Evolutionary conservation across 2,113 vertebrate genomes (phyloP), one percentile per base, ranked within the genome.

Genomic region (Melierax canorus): DNA sequence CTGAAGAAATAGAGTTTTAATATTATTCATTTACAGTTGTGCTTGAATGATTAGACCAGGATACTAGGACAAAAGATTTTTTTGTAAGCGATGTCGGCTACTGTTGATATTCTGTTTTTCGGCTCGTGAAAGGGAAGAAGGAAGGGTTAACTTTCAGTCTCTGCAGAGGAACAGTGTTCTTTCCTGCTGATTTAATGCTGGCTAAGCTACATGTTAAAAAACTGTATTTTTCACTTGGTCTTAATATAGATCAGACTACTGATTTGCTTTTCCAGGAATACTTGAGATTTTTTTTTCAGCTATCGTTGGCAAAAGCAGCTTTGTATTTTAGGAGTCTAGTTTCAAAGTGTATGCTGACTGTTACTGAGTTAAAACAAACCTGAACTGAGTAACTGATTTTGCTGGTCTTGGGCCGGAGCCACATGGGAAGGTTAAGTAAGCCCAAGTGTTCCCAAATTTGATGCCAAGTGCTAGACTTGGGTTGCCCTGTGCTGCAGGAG

Each of bases 211-310:
- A 36, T 7, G 4, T 67, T 71, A 12, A 76, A 90, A 86, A 77
- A 71, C 24, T 64, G 45, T 81, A 79, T 90, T 94, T 96, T 96
- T 93, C 77, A 62, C 73, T 91, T 94, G 15, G 10, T 53, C 87
- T 93, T 91, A 91, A 79, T 87, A 90, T 94, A 96, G 87, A n/a
- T 72, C 73, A 82, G 55, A 68, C 60, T 94, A 39, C 92, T 64
- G 64, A 79, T 85, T 89, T 93, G 73, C 80, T 88, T 96, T 95
- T 96, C 87, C 62, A 79, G 74, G 84, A 95, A 94, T 48, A 18
- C 88, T 67, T 68, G 58, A 72, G 34, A 43, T 46, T 67, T 81
- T 75, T 93, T 94, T 86, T 85, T 55, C 45, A 86, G 24, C 63
- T 94, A 5, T 93, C 17, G 0, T 43, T 95, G 71, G 51, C 91